phyloP scores from a whole-genome alignment of 2,888 invertebrate genomes.

The Caenorhabditis auriculariae region DNA sequence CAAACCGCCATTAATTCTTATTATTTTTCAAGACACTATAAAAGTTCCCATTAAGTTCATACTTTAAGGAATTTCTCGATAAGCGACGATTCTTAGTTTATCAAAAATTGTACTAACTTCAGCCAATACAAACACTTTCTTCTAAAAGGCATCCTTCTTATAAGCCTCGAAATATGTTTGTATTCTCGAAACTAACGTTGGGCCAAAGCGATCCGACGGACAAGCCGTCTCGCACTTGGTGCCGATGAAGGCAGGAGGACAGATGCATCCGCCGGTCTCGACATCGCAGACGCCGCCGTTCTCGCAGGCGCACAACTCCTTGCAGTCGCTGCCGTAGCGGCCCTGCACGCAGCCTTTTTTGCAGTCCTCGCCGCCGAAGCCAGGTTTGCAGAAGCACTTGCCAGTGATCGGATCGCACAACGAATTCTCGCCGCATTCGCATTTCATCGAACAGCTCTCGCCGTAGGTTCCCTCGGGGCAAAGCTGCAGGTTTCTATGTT shows the following conservation, averaged over 20 bases:
- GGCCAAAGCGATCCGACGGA: conserved; percentile 50
- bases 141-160: conserved; percentile 2
- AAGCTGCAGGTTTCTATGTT: conserved; percentile 14
- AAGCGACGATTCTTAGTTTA: too few species aligned
- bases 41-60: too few species aligned
- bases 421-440: conserved; percentile 68
- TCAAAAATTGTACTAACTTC: too few species aligned
- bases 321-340: conserved; percentile 44
- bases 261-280: conserved; percentile 73
- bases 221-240: conserved; percentile 64
- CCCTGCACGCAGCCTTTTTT: conserved; percentile 44
- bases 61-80: too few species aligned
- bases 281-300: conserved; percentile 45
- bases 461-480: conserved; percentile 51
- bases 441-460: conserved; percentile 36
- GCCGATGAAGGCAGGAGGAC: conserved; percentile 68
- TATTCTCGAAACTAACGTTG: conserved; percentile 41
- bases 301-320: conserved; percentile 42
- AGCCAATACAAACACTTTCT: too few species aligned
- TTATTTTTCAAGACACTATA: too few species aligned
- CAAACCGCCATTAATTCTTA: too few species aligned
- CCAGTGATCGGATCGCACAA: conserved; percentile 89
- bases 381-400: conserved; percentile 65
- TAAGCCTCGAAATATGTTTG: too few species aligned
- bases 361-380: conserved; percentile 62